Evolutionary conservation across 2,888 invertebrate genomes (phyloP), one percentile per base, ranked within the genome.

Genomic region (Leptinotarsa peninsularis): DNA sequence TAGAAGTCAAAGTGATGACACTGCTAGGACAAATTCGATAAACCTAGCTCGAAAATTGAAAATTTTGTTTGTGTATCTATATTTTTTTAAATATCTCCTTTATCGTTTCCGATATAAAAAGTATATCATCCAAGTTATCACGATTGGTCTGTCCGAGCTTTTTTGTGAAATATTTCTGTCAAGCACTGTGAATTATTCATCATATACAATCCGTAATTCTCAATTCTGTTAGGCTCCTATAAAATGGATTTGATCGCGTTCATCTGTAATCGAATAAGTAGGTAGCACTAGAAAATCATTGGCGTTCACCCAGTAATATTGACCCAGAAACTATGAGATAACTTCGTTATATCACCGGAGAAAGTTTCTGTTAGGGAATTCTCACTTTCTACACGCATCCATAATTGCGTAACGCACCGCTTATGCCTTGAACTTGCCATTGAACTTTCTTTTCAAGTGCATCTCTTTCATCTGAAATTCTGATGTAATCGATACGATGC

Each of bases 241-340:
- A 10, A 43, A 43, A 43, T 10, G 43, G 43, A 43, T 52, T 52
- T 52, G 52, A 17, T 3, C 58, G 17, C 58, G 17, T 23, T 58
- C 15, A 10, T 58, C 23, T 14, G 17, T 49, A 70, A 23, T 43
- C 17, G 27, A 49, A 21, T 15, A 58, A 63, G 43, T 63, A 63
- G 33, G 63, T 33, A 63, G n/a, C 63, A 17, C n/a, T 33, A 33
- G n/a, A 63, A 33, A 63, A 33, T 27, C 50, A 67, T 43, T 13
- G 43, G n/a, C 74, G 67, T 72, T 76, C 72, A 76, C 77, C 77
- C 68, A 76, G 52, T 81, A 81, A 84, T 82, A 84, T 79, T 83
- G 84, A 84, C 84, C 84, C 81, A 84, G 82, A 84, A 83, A 83
- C 67, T 71, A 73, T 81, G 80, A 81, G 83, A 83, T 83, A 83